Base-by-base conservation (phyloP, 2,888 invertebrate species). In the Chironomus tentans region DNA sequence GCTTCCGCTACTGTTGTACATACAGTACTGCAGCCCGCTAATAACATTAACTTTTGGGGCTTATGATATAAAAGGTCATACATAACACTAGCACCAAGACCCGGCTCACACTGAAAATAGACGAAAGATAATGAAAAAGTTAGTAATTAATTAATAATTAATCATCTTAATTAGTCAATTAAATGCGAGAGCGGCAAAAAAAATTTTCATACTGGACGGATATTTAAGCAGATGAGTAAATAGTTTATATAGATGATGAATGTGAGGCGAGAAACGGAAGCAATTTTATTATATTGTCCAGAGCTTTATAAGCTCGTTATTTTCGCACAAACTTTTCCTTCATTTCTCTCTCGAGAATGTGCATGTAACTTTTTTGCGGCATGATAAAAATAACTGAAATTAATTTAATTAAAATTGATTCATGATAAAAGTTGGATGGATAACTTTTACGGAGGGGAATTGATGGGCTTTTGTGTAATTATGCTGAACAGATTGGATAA, bases 1-100 rank as follows among this genome's bases (percentile, higher is more conserved):
- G 98, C 97, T 86, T 99, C 98, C 2, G 98, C 98, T 13, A 99
- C 97, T 68, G 98, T 97, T 22, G 99, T 99, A 82, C 98, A 98
- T 28, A 99, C 98, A 7, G 97, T 97, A 80, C 97, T 97, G 84
- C 99, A 99, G 74, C 99, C 99, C 61, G 96, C 95, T 73, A 99
- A 87, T 78, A 98, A 85, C 88, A 97, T 92, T 81, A 97, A 87
- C 86, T 97, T 98, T 82, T 94, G 94, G 18, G 97, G 97, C 77
- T 92, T 91, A 85, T 93, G 95, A 88, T 99, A 99, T 79, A 99
- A 89, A 78, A 99, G 88, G 85, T 99, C 97, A 88, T 98, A 99
- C 92, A 99, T 94, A 76, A 98, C 97, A 81, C 97, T 97, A 77
- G 97, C 97, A 48, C 98, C 98, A 79, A 98, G 87, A 2, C 99